Evolutionary conservation across 1,140 invertebrate genomes (phyloP).

Genomic region (Meloidogyne hapla): DNA sequence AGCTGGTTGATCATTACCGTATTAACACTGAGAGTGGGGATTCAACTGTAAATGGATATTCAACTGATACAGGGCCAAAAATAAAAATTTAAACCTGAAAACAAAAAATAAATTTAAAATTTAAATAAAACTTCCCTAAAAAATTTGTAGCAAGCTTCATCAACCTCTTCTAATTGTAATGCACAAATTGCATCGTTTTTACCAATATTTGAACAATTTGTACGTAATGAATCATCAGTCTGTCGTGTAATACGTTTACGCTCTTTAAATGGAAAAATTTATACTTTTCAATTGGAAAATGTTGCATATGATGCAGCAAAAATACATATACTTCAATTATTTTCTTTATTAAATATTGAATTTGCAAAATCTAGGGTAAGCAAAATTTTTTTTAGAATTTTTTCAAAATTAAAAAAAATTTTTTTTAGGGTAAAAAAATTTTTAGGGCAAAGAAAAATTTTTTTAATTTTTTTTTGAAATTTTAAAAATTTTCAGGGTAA

Average conservation of each 20-base stretch:
- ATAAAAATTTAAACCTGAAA: not conserved
- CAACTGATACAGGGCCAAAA: too few species aligned
- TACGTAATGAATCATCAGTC: constrained; percentile 29
- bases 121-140: not conserved
- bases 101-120: not conserved
- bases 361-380: constrained; percentile 39
- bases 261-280: constrained; percentile 41
- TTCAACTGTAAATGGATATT: too few species aligned
- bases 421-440: not conserved
- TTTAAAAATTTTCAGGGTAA: too few species aligned
- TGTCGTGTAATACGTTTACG: constrained; percentile 32
- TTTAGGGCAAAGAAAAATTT: too few species aligned
- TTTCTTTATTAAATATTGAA: constrained; percentile 33
- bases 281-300: constrained; percentile 35
- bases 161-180: constrained; percentile 21
- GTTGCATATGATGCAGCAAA: constrained; percentile 20
- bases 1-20: too few species aligned
- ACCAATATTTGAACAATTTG: constrained; percentile 24
- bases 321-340: constrained; percentile 33
- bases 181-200: constrained; percentile 40
- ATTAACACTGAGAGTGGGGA: too few species aligned
- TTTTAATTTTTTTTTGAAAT: too few species aligned
- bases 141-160: not conserved
- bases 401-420: constrained; percentile 1
- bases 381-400: constrained; percentile 12